Base-by-base conservation (phyloP, 2,797 vertebrate genomes). In the Lepidocolaptes lacrymiger region DNA sequence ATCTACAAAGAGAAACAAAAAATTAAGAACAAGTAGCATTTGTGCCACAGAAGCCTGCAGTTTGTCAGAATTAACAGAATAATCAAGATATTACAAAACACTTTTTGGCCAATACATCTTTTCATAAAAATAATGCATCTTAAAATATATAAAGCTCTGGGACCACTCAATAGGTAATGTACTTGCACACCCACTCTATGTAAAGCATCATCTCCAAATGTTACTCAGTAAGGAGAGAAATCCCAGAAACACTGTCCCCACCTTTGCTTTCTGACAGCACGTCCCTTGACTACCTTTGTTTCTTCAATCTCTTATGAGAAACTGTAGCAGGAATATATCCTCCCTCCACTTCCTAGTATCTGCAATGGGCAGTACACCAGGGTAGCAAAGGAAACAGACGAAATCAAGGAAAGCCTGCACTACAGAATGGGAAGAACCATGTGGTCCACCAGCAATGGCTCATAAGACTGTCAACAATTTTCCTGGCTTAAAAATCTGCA, bases 1-100 rank as follows among this genome's bases (percentile, higher is more conserved):
- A 96, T 98, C 98, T 98, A 92, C 14, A 96, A 96, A 85, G 54
- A 92, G 49, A 96, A 91, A 67, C 8, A 88, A 66, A 81, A 72
- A 61, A 46, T 48, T 79, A 87, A 30, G 14, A 84, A 28, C 6
- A 83, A 75, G 26, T 20, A 79, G 26, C 22, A 54, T 41, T 64
- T 28, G 30, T 24, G 26, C 14, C 83, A 84, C 61, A 30, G 21
- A 73, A 37, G 34, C 8, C 27, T 41, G 13, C 19, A 58, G 32
- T 48, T 68, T 61, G 28, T 64, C 58, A 79, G 36, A 89, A 83
- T 18, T 68, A 46, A 7, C 30, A 91, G 23, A 69, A 58, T 6
- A 76, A 81, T 26, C n/a, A 73, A 43, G 22, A 59, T 9, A 85
- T 1, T 7, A 69, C 1, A 68, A 17, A 14, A 10, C 54, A 26